Percentiles rank a stretch among this genome's conserved stretches.
Evolutionary conservation across 2,113 vertebrate species (phyloP).

Genomic region (Melanocharis versteri): DNA sequence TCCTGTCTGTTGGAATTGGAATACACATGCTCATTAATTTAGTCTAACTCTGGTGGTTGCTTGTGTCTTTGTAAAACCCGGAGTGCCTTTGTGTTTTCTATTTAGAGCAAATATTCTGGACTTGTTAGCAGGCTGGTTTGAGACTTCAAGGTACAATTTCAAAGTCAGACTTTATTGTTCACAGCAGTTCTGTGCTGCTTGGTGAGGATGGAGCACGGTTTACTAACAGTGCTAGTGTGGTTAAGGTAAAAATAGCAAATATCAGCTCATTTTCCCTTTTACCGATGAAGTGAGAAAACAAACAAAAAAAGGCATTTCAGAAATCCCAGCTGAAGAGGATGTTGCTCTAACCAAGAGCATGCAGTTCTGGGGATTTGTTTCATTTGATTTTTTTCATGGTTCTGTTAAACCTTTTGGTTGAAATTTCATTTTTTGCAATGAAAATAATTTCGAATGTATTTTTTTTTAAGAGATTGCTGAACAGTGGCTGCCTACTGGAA

Average conservation of each 20-base stretch:
- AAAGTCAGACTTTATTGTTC: not conserved
- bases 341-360: not conserved
- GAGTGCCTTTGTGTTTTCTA: not conserved
- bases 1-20: not conserved
- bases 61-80: not conserved
- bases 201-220: not conserved
- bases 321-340: not conserved
- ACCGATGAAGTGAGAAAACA: not conserved
- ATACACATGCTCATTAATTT: not conserved
- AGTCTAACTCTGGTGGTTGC: not conserved
- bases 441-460: not conserved
- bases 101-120: not conserved
- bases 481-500: not conserved
- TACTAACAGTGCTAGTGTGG: not conserved
- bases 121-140: not conserved
- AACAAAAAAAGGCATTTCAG: not conserved
- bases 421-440: not conserved
- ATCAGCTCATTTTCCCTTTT: not conserved
- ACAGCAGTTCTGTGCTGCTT: not conserved
- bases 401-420: not conserved
- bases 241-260: not conserved
- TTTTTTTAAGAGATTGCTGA: not conserved
- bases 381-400: not conserved
- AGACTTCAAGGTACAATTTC: not conserved
- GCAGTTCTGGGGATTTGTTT: accelerated